Evolutionary conservation across 2,797 vertebrate species (phyloP), one percentile per base, ranked within the genome.

Genomic region (Triplophysa bombifrons): DNA sequence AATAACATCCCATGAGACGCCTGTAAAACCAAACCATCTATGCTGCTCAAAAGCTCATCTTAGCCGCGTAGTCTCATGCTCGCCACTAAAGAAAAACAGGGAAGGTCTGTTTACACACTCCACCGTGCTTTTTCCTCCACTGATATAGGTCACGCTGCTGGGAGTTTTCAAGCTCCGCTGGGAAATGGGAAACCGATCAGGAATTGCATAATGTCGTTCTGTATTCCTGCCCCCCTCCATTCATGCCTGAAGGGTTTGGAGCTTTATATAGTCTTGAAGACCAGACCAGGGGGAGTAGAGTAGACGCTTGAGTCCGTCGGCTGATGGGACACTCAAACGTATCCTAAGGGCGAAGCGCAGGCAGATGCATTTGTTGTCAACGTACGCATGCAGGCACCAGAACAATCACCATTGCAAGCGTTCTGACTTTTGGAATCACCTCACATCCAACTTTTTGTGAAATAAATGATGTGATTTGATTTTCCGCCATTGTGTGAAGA

Each of bases 191-290:
- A 75, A 75, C 78, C 20, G 55, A 50, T 70, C 53, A 60, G 68
- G 84, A 84, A 86, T 89, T 91, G 83, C 88, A 82, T 88, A 88
- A 88, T 74, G 56, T 75, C 70, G 84, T 55, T 77, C 67, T 56
- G 27, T 70, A 74, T 44, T 80, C 69, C 69, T 55, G 34, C 70
- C 19, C 58, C 34, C 44, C 75, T 80, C 88, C 76, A 69, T 76
- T 81, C 38, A 16, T 34, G 41, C 56, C 65, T 4, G 19, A 69
- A 69, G 75, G 84, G 85, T 80, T 74, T 72, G 74, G 78, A 76
- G 81, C 84, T 87, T 85, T 88, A 88, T 87, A 89, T 86, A 67
- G 67, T 76, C 82, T 72, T 72, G 73, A 38, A 38, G 34, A 38
- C 34, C 83, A 60, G 78, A 81, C 60, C 27, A 27, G 27, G 48